Conservation (phyloP, 2,888 invertebrate genomes). For the Lycaena phlaeas region DNA sequence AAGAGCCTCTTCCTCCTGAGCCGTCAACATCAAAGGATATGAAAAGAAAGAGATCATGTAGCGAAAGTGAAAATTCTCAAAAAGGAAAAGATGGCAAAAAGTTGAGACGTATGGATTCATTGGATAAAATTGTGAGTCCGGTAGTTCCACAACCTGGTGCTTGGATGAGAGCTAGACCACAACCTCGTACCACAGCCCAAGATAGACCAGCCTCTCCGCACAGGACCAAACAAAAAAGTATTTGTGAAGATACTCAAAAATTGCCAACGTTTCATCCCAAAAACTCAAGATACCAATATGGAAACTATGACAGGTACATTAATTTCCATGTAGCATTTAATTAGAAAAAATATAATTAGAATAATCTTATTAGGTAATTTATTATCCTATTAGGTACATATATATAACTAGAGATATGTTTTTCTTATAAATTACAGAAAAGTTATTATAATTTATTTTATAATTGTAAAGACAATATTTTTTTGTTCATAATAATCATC, state of each 20-base stretch:
- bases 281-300: slow-evolving; percentile 89
- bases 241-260: slow-evolving; percentile 52
- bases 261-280: slow-evolving; percentile 81
- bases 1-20: slow-evolving; percentile 50
- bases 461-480: too few relatives aligned
- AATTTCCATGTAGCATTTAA: too few relatives aligned
- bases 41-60: slow-evolving; percentile 59
- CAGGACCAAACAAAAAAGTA: slow-evolving; percentile 41
- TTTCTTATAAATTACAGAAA: too few relatives aligned
- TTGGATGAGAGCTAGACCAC: slow-evolving; percentile 77
- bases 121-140: slow-evolving; percentile 93
- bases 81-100: slow-evolving; percentile 68
- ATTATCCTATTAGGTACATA: too few relatives aligned
- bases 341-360: too few relatives aligned
- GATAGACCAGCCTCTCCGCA: slow-evolving; percentile 65
- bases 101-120: slow-evolving; percentile 78
- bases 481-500: too few relatives aligned
- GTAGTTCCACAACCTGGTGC: slow-evolving; percentile 92
- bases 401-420: too few relatives aligned
- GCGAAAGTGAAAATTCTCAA: slow-evolving; percentile 71
- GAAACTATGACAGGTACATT: slow-evolving; percentile 91
- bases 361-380: too few relatives aligned
- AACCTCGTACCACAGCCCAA: slow-evolving; percentile 43
- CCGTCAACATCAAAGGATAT: slow-evolving; percentile 46
- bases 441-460: too few relatives aligned